Base-by-base conservation (phyloP, 2,888 invertebrate species). In the Shargacucullia verbasci region DNA sequence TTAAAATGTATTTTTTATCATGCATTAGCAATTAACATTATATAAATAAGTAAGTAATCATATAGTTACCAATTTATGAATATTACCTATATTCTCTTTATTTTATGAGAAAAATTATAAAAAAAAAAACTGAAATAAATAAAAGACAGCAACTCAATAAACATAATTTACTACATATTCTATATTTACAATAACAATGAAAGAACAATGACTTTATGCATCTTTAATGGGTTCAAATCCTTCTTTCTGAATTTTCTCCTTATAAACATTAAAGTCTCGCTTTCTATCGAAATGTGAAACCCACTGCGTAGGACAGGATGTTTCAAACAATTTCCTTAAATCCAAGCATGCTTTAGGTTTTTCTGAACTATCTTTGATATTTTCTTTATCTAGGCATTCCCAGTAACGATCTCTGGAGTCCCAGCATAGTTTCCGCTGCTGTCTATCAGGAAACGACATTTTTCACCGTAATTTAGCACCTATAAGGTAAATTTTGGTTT, bases 221-320 rank as follows among this genome's bases (percentile, higher is more conserved):
- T 94, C 92, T 86, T 95, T 94, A 70, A 97, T 91, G 40, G 98
- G 98, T 87, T 98, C 98, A 92, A 96, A 97, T 89, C 98, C 98
- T 79, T 97, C 96, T 82, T 96, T 95, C 82, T 97, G 97, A 88
- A 99, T 96, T 94, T 96, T 97, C 79, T 97, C 96, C 93, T 98
- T 98, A 89, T 97, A 99, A 82, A 97, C 95, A 81, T 98, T 95
- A 89, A 97, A 99, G 77, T 97, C 97, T 81, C 98, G 94, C 90
- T 98, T 98, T 78, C 98, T 96, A 92, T 98, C 98, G 88, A 99
- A 99, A 92, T 99, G 98, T 85, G 97, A 97, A 40, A 99, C 98
- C 99, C 98, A 98, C 86, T 97, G 97, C 1, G 95, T 87, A 1
- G 98, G 97, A 83, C 98, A 98, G 20, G 95, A 95, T 62, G 95